These are phyloP conservation scores for Odontesthes bonariensis DNA, from an alignment of 2,113 vertebrate genomes.

Conservation along the genomic window DNA sequence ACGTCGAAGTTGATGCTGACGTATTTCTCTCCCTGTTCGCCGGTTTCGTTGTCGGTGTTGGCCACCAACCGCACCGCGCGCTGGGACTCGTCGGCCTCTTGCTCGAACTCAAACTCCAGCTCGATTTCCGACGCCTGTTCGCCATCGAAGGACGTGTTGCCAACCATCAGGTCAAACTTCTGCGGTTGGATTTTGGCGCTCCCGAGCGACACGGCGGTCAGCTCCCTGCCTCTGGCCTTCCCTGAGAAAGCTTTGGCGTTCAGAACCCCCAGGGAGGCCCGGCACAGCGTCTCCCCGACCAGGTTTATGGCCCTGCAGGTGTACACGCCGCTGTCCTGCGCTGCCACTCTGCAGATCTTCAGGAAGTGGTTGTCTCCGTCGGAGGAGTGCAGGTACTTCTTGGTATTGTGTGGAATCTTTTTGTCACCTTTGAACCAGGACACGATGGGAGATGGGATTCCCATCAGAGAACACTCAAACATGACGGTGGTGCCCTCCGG, in stretches of 20 bases:
- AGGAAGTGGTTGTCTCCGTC: constrained; percentile 91
- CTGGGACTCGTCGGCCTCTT: constrained; percentile 81
- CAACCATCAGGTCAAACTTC: constrained; percentile 85
- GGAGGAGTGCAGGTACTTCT: constrained; percentile 86
- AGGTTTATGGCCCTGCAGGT: constrained; percentile 89
- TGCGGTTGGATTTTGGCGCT: constrained; percentile 78
- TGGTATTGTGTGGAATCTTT: constrained; percentile 83
- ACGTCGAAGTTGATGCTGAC: constrained; percentile 87
- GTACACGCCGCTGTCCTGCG: constrained; percentile 89
- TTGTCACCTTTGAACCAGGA: constrained; percentile 92
- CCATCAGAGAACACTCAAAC: constrained; percentile 95
- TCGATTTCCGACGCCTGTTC: constrained; percentile 88
- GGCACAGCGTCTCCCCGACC: constrained; percentile 91
- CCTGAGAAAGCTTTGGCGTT: constrained; percentile 74
- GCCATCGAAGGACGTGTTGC: constrained; percentile 78
- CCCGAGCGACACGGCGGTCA: constrained; percentile 73
- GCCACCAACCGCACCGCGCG: constrained; percentile 84
- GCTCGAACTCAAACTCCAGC: constrained; percentile 89
- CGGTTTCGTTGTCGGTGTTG: constrained; percentile 80
- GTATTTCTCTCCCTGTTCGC: constrained; percentile 83
- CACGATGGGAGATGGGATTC: constrained; percentile 89
- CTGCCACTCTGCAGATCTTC: constrained; percentile 83
- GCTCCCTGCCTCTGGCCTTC: constrained; percentile 72
- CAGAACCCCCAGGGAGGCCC: constrained; percentile 86
- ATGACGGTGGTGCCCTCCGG: constrained; percentile 87